phyloP scores from a whole-genome alignment of 2,888 invertebrate species.

The Hyles lineata region DNA sequence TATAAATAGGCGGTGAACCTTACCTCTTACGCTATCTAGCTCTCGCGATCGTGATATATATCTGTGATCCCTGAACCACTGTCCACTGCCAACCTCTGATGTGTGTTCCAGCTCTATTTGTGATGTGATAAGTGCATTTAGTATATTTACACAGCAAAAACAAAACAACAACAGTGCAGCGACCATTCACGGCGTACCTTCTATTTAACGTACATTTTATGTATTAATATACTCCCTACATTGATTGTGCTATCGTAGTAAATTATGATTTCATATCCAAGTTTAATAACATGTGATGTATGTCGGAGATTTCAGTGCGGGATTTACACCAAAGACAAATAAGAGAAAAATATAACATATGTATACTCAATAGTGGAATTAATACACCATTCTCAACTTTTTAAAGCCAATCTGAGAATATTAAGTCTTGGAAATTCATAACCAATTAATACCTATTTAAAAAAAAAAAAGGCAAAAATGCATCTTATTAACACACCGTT shows the following conservation, averaged over 20 bases:
- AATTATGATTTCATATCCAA: too few relatives aligned
- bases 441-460: too few relatives aligned
- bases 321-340: neutral
- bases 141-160: constrained; percentile 83
- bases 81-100: constrained; percentile 84
- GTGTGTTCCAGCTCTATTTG: constrained; percentile 84
- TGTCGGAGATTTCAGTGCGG: too few relatives aligned
- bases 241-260: too few relatives aligned
- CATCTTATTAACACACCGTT: too few relatives aligned
- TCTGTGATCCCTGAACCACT: constrained; percentile 87
- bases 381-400: too few relatives aligned
- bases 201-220: neutral
- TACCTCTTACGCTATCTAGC: constrained; percentile 83
- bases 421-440: too few relatives aligned
- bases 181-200: constrained; percentile 51
- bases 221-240: neutral
- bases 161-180: constrained; percentile 67
- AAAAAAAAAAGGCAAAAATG: too few relatives aligned
- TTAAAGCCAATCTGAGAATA: too few relatives aligned
- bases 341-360: too few relatives aligned
- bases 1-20: constrained; percentile 51
- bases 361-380: too few relatives aligned
- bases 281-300: too few relatives aligned
- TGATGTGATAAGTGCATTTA: constrained; percentile 80
- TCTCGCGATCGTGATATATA: constrained; percentile 87